Percentiles rank a stretch among this genome's conserved stretches.
Evolutionary conservation across 2,113 vertebrate species (phyloP).

Genomic region (Siniperca chuatsi): DNA sequence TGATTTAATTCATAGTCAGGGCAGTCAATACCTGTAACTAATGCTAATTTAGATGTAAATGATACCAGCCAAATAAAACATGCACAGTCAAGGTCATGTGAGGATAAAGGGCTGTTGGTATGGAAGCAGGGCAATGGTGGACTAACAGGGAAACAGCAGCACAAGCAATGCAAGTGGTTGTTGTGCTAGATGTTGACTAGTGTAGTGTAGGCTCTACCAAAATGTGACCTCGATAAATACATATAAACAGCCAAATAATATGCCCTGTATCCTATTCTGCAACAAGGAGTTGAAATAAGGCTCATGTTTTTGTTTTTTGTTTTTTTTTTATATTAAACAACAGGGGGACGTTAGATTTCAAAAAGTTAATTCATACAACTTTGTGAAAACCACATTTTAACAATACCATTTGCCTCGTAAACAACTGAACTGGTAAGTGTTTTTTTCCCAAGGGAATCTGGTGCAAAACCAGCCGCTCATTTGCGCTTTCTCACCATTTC

Average conservation of each 20-base stretch:
- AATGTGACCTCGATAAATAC: background rate
- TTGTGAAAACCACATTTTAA: background rate
- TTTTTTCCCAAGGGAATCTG: background rate
- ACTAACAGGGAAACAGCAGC: background rate
- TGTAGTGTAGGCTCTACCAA: background rate
- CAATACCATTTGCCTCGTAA: background rate
- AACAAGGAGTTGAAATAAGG: background rate
- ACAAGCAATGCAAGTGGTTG: background rate
- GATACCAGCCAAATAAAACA: constrained; percentile 21
- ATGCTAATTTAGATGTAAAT: constrained; percentile 64
- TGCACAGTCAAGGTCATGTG: constrained; percentile 52
- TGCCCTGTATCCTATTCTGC: background rate
- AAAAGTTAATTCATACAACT: no score
- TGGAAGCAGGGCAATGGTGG: background rate
- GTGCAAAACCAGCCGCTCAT: background rate
- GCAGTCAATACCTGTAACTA: constrained; percentile 44
- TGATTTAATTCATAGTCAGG: constrained; percentile 42
- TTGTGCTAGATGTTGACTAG: background rate
- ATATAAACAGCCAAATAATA: background rate
- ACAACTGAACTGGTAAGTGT: background rate
- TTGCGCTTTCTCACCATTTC: background rate
- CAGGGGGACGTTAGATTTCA: no score
- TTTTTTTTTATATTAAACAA: no score
- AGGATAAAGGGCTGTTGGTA: background rate
- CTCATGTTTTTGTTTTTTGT: background rate